Evolutionary conservation across 2,797 vertebrate species (phyloP), one percentile per base, ranked within the genome.

Genomic region (Pangasius djambal): DNA sequence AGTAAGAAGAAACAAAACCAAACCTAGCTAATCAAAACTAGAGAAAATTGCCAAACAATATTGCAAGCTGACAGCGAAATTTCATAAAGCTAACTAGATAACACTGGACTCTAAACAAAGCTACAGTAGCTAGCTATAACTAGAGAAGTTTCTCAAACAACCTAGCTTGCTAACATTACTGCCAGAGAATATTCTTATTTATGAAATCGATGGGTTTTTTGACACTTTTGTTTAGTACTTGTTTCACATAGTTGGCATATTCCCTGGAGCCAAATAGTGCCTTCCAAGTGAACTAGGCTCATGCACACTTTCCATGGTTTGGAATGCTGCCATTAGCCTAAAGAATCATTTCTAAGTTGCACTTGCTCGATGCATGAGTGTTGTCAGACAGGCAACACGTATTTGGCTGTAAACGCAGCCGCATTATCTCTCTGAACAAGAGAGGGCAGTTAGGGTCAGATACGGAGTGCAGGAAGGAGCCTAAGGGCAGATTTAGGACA

Each of bases 241-340:
- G 75, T 15, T 59, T 57, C n/a, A 72, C 70, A 74, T 44, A 22
- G 37, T 74, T 74, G 20, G 37, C 31, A 31, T 37, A 25, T 63
- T 83, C 20, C 12, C 25, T 25, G 3, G 13, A n/a, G 15, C 18
- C 65, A 70, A 31, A 16, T 25, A n/a, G 55, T 25, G 37, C 37
- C 37, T 18, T 78, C 74, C 65, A 85, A 65, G 70, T 61, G n/a
- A 12, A 15, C 74, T 87, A 63, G 59, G 20, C 44, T 52, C 44
- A 44, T 78, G 28, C 9, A 65, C 70, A 31, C n/a, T 37, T 55
- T 48, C 44, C 59, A 22, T 87, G 52, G 65, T 65, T 50, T 70
- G 88, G 88, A 89, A 50, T 34, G 12, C 59, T 89, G 88, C 44
- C 67, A 83, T 57, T 70, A 74, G 63, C 55, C 70, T 86, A 82